These are phyloP conservation scores for Pandemis heparana DNA, from an alignment of 2,888 invertebrate species.

Conservation along the genomic window DNA sequence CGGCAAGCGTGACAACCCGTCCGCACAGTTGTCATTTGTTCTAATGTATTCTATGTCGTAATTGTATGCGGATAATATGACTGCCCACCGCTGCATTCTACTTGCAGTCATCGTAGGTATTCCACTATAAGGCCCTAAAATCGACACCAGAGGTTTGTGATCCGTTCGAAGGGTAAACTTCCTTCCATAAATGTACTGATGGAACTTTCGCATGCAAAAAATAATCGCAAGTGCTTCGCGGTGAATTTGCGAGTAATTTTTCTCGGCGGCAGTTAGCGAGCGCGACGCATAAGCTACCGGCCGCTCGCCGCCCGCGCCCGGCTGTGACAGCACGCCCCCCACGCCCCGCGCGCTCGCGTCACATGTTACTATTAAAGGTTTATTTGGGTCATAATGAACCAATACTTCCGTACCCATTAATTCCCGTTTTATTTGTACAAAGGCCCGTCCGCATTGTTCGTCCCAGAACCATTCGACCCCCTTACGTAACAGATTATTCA, in stretches of 20 bases:
- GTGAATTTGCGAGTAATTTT: neutral
- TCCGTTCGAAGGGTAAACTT: neutral
- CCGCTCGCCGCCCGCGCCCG: neutral
- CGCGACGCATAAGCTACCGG: constrained; percentile 7
- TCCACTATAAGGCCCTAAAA: neutral
- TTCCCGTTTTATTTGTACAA: neutral
- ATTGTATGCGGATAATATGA: neutral
- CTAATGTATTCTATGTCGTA: neutral
- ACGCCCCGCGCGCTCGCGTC: neutral
- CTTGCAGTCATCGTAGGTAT: neutral
- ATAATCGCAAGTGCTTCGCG: neutral
- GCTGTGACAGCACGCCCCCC: neutral
- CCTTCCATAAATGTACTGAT: neutral
- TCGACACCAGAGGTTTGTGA: neutral
- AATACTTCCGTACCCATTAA: neutral
- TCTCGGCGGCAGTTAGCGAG: constrained; percentile 37
- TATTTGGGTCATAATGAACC: neutral
- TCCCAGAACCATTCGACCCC: neutral
- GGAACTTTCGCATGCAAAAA: neutral
- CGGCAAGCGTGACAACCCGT: neutral
- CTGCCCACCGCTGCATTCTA: neutral
- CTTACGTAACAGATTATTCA: constrained; percentile 2
- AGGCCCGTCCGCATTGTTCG: neutral
- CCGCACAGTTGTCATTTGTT: neutral
- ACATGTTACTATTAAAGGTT: neutral